Evolutionary conservation across 2,797 vertebrate species (phyloP).

Genomic region (Neosalanx taihuensis): DNA sequence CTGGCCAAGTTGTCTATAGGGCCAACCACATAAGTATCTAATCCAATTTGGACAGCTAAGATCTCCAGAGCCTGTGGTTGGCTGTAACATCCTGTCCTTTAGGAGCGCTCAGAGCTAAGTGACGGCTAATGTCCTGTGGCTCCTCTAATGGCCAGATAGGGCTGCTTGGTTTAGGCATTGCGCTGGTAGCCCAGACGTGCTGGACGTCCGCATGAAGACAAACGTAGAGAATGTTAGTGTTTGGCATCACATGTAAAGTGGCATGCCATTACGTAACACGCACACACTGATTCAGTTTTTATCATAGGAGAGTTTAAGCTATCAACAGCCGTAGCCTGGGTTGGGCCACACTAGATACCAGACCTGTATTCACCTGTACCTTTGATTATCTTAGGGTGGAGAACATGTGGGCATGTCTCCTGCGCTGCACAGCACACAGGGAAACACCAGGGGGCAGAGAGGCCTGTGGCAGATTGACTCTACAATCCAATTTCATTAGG

Average conservation of each 20-base stretch:
- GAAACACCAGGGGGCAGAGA: conserved; percentile 9
- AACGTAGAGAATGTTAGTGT: conserved; percentile 5
- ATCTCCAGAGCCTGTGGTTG: conserved; percentile 58
- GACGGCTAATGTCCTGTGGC: conserved; percentile 67
- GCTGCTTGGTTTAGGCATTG: conserved; percentile 59
- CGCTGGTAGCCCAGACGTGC: conserved; percentile 22
- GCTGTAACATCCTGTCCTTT: conserved; percentile 63
- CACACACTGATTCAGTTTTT: not conserved
- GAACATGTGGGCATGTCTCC: conserved; percentile 4
- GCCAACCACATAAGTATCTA: conserved; percentile 34
- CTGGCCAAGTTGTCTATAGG: not conserved
- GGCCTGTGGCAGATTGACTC: conserved; percentile 42
- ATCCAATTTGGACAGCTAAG: conserved; percentile 61
- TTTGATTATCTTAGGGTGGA: too few relatives aligned
- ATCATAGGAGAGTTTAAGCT: conserved; percentile 28
- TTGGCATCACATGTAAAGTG: not conserved
- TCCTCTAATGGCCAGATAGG: conserved; percentile 37
- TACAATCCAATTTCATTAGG: conserved; percentile 63
- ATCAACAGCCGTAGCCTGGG: not conserved
- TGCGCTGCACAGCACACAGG: conserved; percentile 18
- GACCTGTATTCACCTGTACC: not conserved
- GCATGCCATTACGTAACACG: conserved; percentile 7
- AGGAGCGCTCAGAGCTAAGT: conserved; percentile 69
- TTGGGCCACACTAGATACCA: not conserved
- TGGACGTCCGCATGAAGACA: not conserved